These are phyloP conservation scores for Uropsilus gracilis DNA, from an alignment of 2,113 vertebrate genomes.

Conservation along the genomic window DNA sequence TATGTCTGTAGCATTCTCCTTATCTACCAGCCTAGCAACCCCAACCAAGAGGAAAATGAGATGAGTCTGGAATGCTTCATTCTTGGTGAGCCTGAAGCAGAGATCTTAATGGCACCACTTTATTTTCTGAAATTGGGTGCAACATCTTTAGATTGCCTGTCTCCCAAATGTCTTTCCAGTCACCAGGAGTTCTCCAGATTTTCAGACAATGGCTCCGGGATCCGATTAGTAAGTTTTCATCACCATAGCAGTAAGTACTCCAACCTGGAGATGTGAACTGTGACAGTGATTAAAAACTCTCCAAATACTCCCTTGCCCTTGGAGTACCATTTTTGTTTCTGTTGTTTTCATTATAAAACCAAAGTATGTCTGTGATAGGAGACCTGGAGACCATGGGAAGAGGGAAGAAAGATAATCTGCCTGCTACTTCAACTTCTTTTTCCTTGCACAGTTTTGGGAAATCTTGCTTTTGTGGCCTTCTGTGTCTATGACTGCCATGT, in stretches of 20 bases:
- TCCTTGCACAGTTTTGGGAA: background rate
- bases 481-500: background rate
- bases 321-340: background rate
- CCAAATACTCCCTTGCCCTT: background rate
- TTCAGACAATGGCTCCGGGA: background rate
- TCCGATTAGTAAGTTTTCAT: background rate
- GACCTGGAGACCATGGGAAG: background rate
- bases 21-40: background rate
- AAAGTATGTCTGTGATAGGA: background rate
- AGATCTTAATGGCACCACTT: background rate
- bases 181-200: background rate
- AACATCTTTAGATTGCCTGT: background rate
- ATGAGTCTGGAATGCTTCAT: background rate
- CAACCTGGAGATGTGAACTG: background rate
- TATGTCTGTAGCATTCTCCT: background rate
- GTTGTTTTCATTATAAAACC: background rate
- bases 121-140: constrained; percentile 24
- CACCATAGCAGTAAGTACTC: background rate
- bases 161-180: background rate
- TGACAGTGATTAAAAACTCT: background rate
- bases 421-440: background rate
- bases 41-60: constrained; percentile 16
- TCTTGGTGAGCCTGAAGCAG: background rate
- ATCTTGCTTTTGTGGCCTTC: background rate
- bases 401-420: background rate